Percentiles rank a stretch among this genome's conserved stretches.
Evolutionary conservation across 2,797 vertebrate species (phyloP).

Genomic region (Trachurus trachurus): DNA sequence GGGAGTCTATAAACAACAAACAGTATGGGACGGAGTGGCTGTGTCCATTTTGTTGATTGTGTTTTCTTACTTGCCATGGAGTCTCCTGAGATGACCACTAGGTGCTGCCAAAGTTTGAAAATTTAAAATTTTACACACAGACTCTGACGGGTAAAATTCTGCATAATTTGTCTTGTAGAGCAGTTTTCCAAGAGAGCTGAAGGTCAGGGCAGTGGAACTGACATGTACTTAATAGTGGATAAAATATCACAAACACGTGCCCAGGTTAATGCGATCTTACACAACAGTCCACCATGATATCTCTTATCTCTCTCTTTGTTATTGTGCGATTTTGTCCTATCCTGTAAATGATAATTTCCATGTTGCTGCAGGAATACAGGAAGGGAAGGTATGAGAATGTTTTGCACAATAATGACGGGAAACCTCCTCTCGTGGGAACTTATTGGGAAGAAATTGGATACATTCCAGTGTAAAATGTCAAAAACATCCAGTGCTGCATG

Average conservation of each 20-base stretch:
- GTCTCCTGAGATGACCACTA: background rate
- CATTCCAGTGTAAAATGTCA: slow-evolving; percentile 30
- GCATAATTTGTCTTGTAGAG: background rate
- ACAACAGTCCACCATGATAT: background rate
- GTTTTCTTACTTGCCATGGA: background rate
- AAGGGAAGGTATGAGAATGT: slow-evolving; percentile 22
- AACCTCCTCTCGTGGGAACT: slow-evolving; percentile 25
- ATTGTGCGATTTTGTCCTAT: background rate
- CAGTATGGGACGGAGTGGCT: background rate
- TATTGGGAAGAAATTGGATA: slow-evolving; percentile 8
- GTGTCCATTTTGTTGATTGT: background rate
- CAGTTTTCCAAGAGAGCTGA: background rate
- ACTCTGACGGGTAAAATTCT: background rate
- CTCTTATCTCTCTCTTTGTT: background rate
- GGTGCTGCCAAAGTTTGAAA: background rate
- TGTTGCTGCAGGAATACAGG: slow-evolving; percentile 1
- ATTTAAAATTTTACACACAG: background rate
- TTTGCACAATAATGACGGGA: slow-evolving; percentile 53
- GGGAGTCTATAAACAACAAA: background rate
- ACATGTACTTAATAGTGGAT: background rate
- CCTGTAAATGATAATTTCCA: background rate
- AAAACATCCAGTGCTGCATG: background rate
- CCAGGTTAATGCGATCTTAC: background rate
- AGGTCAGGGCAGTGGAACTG: background rate
- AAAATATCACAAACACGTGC: background rate